phyloP scores from a whole-genome alignment of 2,888 invertebrate species.

The Antitype chi region DNA sequence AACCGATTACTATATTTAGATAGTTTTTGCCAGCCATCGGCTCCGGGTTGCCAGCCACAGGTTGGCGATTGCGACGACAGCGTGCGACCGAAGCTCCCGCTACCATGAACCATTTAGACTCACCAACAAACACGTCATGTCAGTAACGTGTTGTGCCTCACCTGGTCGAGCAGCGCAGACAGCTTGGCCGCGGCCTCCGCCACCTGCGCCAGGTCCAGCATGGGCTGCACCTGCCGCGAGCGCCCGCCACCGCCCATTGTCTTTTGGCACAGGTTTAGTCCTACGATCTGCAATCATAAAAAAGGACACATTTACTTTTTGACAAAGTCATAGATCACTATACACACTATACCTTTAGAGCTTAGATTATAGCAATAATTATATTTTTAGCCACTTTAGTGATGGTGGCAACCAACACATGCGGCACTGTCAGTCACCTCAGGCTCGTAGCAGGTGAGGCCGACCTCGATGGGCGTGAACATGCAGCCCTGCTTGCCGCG shows the following conservation, averaged over 20 bases:
- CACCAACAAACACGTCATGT: no score
- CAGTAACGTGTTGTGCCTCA: no score
- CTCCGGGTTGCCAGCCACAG: no score
- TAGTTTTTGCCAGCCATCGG: no score
- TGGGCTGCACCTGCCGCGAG: conserved; percentile 92
- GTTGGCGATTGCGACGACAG: no score
- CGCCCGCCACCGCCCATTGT: conserved; percentile 92
- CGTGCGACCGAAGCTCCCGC: no score
- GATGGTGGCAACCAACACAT: background rate
- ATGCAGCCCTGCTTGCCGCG: conserved; percentile 97
- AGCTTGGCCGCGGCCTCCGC: conserved; percentile 96
- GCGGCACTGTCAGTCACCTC: conserved; percentile 90
- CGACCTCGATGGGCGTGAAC: conserved; percentile 98
- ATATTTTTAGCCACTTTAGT: background rate
- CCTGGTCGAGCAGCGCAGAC: conserved; percentile 93
- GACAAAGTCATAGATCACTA: background rate
- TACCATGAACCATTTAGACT: no score
- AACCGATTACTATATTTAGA: no score
- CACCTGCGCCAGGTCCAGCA: conserved; percentile 93
- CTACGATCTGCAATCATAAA: conserved; percentile 89
- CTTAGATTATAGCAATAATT: background rate
- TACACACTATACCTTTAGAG: background rate
- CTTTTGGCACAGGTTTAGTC: conserved; percentile 95
- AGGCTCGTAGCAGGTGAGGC: conserved; percentile 97
- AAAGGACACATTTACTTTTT: background rate